Conservation (phyloP, 2,113 vertebrate species). For the Xiphorhynchus elegans region DNA sequence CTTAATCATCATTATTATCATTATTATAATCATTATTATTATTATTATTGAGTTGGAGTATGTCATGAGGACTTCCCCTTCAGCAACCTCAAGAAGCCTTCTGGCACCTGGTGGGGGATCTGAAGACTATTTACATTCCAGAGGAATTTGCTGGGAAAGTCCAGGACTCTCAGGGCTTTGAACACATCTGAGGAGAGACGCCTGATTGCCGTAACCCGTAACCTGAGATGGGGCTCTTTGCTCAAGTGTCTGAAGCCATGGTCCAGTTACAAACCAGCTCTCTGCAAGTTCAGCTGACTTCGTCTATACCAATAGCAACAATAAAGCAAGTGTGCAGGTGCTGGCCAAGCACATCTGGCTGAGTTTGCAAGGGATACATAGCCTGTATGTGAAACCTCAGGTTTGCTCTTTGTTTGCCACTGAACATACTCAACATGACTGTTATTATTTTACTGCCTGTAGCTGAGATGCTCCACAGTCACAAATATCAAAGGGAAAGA, state of each 20-base stretch:
- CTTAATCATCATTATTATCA: neutral
- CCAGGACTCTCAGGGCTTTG: slow-evolving; percentile 68
- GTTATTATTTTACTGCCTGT: neutral
- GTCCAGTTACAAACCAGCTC: slow-evolving; percentile 17
- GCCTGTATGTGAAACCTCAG: neutral
- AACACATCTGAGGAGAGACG: slow-evolving; percentile 62
- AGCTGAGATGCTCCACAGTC: neutral
- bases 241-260: neutral
- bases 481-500: slow-evolving; percentile 33
- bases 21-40: neutral
- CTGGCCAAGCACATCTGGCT: neutral
- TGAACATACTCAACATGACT: neutral
- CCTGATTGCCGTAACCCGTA: neutral
- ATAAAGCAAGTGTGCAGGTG: neutral
- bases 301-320: neutral
- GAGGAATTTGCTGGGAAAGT: slow-evolving; percentile 77
- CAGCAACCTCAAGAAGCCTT: slow-evolving; percentile 48
- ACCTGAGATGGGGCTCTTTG: neutral
- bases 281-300: neutral
- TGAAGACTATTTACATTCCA: slow-evolving; percentile 77
- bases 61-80: slow-evolving; percentile 52
- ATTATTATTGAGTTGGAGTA: neutral
- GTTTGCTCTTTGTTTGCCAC: neutral
- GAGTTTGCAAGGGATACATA: neutral
- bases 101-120: slow-evolving; percentile 54